Evolutionary conservation across 2,797 vertebrate species (phyloP).

Genomic region (Crenuchus spilurus): DNA sequence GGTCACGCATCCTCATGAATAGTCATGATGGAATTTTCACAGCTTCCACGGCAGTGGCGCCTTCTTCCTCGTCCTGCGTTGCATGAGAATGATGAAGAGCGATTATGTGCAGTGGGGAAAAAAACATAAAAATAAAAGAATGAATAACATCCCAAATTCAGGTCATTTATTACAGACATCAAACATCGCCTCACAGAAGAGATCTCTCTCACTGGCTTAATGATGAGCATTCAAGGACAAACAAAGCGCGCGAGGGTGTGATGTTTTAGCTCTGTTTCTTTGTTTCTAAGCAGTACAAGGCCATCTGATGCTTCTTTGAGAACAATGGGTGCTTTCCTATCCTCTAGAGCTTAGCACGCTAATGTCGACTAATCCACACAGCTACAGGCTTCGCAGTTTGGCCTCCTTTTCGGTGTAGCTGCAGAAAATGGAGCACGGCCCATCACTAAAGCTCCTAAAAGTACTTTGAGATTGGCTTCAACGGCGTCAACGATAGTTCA

Average conservation of each 20-base stretch:
- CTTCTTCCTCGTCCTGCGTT: constrained; percentile 62
- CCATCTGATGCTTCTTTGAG: constrained; percentile 67
- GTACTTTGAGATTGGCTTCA: background rate
- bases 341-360: constrained; percentile 45
- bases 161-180: constrained; percentile 75
- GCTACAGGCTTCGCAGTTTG: constrained; percentile 18
- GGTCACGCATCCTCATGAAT: constrained; percentile 77
- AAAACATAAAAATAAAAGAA: background rate
- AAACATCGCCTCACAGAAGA: constrained; percentile 69
- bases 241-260: constrained; percentile 65
- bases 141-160: constrained; percentile 65
- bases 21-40: constrained; percentile 73
- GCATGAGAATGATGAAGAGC: constrained; percentile 63
- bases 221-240: constrained; percentile 79
- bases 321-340: constrained; percentile 71
- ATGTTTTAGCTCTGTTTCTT: constrained; percentile 60
- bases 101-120: background rate
- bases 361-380: constrained; percentile 40
- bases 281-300: constrained; percentile 59
- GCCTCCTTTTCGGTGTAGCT: constrained; percentile 13
- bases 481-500: background rate
- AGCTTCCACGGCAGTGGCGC: constrained; percentile 71
- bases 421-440: constrained; percentile 8
- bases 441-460: constrained; percentile 18
- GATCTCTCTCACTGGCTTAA: constrained; percentile 67